phyloP scores from a whole-genome alignment of 2,113 vertebrate species.

The Periophthalmus modestus region DNA sequence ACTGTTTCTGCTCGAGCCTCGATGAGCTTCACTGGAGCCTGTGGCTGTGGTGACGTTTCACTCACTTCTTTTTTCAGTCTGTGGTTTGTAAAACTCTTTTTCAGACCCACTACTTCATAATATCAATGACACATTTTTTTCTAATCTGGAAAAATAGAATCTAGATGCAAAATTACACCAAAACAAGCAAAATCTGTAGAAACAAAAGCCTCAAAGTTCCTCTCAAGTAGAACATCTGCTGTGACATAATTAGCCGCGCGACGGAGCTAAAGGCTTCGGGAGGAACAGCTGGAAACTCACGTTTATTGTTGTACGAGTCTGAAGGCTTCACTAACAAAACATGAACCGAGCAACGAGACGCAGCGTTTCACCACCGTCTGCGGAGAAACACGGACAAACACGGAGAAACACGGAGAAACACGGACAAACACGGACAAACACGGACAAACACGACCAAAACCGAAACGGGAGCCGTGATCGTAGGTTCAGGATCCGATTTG shows the following conservation, averaged over 20 bases:
- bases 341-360: neutral
- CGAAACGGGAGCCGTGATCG: neutral
- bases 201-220: neutral
- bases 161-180: neutral
- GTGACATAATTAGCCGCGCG: neutral
- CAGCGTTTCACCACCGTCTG: neutral
- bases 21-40: too few species aligned
- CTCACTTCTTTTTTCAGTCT: too few species aligned
- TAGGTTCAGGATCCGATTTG: neutral
- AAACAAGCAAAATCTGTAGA: neutral
- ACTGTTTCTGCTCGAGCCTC: too few species aligned
- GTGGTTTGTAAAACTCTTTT: neutral
- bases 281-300: neutral
- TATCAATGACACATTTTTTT: neutral
- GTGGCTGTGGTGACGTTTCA: too few species aligned
- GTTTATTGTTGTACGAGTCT: slow-evolving; percentile 6
- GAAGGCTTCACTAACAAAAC: neutral
- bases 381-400: neutral
- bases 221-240: slow-evolving; percentile 1
- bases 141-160: neutral
- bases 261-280: neutral
- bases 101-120: neutral
- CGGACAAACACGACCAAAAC: too few species aligned
- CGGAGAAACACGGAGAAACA: neutral
- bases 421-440: too few species aligned